Evolutionary conservation across 2,113 vertebrate species (phyloP).

Genomic region (Sorex araneus): DNA sequence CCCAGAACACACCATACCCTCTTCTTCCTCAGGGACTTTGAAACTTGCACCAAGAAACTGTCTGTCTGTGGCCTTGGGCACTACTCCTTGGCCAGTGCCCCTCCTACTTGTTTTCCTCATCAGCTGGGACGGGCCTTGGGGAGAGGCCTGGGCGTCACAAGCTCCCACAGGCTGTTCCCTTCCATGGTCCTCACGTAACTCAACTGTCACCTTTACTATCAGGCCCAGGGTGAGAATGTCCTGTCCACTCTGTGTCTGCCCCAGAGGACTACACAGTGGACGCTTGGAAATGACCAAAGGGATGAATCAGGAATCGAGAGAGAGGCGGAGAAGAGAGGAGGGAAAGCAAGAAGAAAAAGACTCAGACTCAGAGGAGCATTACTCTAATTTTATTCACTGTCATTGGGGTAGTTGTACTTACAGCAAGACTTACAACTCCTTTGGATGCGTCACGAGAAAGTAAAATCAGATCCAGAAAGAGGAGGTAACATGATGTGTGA

Average conservation of each 20-base stretch:
- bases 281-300: not conserved
- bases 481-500: not conserved
- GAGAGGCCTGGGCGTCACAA: not conserved
- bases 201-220: rapidly evolving
- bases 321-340: not conserved
- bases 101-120: not conserved
- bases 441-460: not conserved
- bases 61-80: not conserved
- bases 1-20: not conserved
- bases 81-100: not conserved
- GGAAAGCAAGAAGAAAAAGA: constrained; percentile 63
- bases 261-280: not conserved
- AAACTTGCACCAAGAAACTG: not conserved
- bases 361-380: constrained; percentile 49
- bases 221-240: not conserved
- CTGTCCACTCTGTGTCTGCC: not conserved
- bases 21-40: not conserved
- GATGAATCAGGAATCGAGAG: not conserved
- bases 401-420: constrained; percentile 19
- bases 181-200: not conserved
- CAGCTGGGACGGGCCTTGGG: not conserved
- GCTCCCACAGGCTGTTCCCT: not conserved
- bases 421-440: not conserved
- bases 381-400: constrained; percentile 60
- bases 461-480: constrained; percentile 37